These are phyloP conservation scores for Heterodera carotae DNA, from an alignment of 1,140 invertebrate genomes.

Conservation along the genomic window DNA sequence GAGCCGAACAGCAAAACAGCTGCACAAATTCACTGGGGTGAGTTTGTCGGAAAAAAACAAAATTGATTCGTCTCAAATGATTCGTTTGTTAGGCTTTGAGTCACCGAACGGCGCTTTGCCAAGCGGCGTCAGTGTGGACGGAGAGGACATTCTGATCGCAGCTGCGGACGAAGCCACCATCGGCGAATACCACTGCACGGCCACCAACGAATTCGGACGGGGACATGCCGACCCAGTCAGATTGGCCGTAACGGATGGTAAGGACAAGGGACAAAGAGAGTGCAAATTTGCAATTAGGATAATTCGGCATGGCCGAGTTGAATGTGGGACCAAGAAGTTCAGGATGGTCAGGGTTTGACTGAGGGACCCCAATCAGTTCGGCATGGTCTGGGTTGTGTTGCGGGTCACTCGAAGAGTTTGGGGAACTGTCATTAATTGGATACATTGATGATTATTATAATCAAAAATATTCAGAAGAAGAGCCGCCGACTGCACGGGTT, in stretches of 20 bases:
- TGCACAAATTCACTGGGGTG: constrained; percentile 58
- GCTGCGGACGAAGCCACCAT: constrained; percentile 48
- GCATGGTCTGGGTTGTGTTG: no score
- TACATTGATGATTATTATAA: neutral
- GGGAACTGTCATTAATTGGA: no score
- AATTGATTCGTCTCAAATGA: constrained; percentile 7
- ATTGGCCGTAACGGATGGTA: constrained; percentile 58
- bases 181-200: constrained; percentile 62
- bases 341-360: no score
- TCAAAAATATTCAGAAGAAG: constrained; percentile 54
- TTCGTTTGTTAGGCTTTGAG: constrained; percentile 33
- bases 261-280: constrained; percentile 13
- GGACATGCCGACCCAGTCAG: constrained; percentile 58
- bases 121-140: constrained; percentile 52
- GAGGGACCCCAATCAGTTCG: no score
- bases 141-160: constrained; percentile 58
- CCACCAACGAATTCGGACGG: constrained; percentile 59
- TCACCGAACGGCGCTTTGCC: constrained; percentile 52
- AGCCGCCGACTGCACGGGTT: constrained; percentile 61
- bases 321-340: no score
- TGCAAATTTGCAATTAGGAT: no score
- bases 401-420: no score
- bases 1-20: constrained; percentile 57
- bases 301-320: no score
- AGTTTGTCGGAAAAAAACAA: neutral